phyloP scores from a whole-genome alignment of 2,888 invertebrate genomes.

The Nymphalis polychloros region DNA sequence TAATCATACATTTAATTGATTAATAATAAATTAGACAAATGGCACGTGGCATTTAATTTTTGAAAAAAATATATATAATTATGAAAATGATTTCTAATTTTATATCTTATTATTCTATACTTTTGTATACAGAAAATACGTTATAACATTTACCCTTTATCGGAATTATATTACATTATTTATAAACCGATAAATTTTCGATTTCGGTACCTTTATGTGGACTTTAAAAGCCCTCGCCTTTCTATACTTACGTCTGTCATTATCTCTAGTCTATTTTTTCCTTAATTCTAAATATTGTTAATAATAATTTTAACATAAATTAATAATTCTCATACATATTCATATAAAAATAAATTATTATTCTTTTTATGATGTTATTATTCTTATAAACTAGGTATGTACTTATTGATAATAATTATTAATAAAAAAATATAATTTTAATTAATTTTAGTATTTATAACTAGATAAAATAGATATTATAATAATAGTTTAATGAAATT shows the following conservation, averaged over 20 bases:
- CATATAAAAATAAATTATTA: background rate
- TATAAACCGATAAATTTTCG: background rate
- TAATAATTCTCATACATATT: constrained; percentile 11
- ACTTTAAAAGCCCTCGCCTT: background rate
- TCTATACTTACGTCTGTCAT: constrained; percentile 24
- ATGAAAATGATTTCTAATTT: no score
- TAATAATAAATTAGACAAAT: background rate
- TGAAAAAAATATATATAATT: no score
- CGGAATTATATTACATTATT: background rate
- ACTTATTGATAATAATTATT: constrained; percentile 6
- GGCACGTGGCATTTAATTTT: background rate
- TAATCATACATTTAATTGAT: background rate
- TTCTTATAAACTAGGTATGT: constrained; percentile 5
- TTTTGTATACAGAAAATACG: no score
- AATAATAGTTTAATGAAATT: constrained; percentile 36
- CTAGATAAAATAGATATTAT: constrained; percentile 21
- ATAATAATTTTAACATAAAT: background rate
- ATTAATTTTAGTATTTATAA: constrained; percentile 21
- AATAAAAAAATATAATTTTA: background rate
- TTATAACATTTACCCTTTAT: no score
- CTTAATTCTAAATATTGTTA: constrained; percentile 14
- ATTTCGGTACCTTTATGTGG: background rate
- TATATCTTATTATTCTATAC: no score
- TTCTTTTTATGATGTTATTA: background rate
- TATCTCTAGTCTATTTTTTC: constrained; percentile 28